These are phyloP conservation scores for Apus apus DNA, from an alignment of 2,113 vertebrate genomes.

Conservation along the genomic window DNA sequence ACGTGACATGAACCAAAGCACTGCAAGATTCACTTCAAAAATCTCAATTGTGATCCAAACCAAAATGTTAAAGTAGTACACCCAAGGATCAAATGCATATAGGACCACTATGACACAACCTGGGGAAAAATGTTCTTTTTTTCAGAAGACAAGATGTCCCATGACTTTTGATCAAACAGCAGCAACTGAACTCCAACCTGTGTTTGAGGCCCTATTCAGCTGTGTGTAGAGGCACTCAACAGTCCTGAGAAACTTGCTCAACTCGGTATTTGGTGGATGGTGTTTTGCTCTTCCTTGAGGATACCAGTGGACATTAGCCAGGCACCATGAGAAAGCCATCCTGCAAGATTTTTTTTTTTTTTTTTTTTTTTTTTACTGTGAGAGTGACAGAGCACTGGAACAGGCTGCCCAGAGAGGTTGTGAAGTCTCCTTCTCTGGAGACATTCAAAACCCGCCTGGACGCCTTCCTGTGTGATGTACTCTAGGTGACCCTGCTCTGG, in stretches of 20 bases:
- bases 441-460: no score
- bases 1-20: background rate
- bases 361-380: no score
- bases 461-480: no score
- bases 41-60: background rate
- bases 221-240: background rate
- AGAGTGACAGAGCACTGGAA: no score
- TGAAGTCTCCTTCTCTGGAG: no score
- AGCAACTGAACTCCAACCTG: background rate
- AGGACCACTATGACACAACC: background rate
- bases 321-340: background rate
- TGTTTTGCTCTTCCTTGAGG: background rate
- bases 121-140: background rate
- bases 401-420: no score
- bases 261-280: background rate
- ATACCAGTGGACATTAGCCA: background rate
- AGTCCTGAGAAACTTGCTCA: background rate
- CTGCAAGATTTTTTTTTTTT: no score
- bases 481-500: no score
- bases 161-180: background rate
- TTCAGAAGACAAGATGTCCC: background rate
- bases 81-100: background rate
- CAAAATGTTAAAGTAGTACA: background rate
- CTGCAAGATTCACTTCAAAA: background rate
- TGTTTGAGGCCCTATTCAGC: background rate